phyloP scores from a whole-genome alignment of 2,888 invertebrate species.

The Mactromeris polynyma region DNA sequence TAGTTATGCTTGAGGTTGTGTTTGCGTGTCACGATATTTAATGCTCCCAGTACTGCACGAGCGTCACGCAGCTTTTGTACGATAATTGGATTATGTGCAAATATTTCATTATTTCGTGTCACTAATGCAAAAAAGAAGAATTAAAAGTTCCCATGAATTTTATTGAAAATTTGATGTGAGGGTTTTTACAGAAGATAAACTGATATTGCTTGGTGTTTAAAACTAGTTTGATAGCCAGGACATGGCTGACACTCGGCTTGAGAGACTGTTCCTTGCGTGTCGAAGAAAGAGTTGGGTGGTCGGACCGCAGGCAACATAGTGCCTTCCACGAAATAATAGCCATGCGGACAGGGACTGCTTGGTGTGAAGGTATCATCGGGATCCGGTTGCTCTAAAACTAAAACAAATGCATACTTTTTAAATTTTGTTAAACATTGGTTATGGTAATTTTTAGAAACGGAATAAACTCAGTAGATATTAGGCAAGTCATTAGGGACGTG shows the following conservation, averaged over 20 bases:
- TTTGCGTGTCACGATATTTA: neutral
- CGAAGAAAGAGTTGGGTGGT: slow-evolving; percentile 80
- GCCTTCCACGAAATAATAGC: slow-evolving; percentile 84
- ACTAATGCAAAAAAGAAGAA: too few species aligned
- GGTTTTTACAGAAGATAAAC: too few species aligned
- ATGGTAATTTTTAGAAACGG: too few species aligned
- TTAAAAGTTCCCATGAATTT: too few species aligned
- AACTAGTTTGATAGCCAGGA: too few species aligned
- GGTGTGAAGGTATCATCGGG: slow-evolving; percentile 72
- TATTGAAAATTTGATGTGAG: too few species aligned
- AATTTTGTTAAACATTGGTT: too few species aligned
- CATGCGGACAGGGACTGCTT: slow-evolving; percentile 83
- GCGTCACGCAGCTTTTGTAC: neutral
- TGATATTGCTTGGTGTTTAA: too few species aligned
- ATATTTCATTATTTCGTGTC: neutral
- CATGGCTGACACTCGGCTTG: slow-evolving; percentile 82
- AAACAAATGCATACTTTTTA: too few species aligned
- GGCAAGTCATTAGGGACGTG: too few species aligned
- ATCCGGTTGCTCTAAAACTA: too few species aligned
- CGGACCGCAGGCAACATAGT: slow-evolving; percentile 76
- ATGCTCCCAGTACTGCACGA: neutral
- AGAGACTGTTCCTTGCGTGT: slow-evolving; percentile 81
- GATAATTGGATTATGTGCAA: neutral
- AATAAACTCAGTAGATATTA: too few species aligned
- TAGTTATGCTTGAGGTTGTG: neutral